Base-by-base conservation (phyloP, 2,888 invertebrate genomes). In the Nebria salina region DNA sequence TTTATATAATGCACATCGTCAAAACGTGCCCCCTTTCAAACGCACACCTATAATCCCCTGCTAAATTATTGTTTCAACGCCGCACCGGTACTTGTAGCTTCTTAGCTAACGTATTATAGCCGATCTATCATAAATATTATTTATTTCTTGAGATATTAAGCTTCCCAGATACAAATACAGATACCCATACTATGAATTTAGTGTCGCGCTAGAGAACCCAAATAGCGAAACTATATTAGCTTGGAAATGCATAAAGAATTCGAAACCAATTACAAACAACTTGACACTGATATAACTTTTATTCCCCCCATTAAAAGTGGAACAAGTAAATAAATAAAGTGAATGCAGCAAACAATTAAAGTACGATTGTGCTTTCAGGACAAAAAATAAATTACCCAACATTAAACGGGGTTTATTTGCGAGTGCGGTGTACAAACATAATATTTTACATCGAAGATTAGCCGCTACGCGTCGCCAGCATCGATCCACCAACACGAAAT, bases 391-490 rank as follows among this genome's bases (percentile, higher is more conserved):
- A 79, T 79, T 75, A 68, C 68, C 68, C 34, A 26, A 79, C 79
- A 79, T 79, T 66, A 79, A 79, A 66, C 75, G 79, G 54, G 54
- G 79, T 79, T 79, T 79, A 79, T 79, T 79, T 79, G 75, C 73
- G 74, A 65, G 79, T 75, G 75, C 75, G 75, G 54, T 54, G 79
- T 79, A 79, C 79, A 79, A 79, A 79, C 79, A 79, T 79, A 79
- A 79, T 79, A 79, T 79, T 79, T 79, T 79, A 79, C 79, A 79
- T 79, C 79, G 74, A 42, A 79, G 79, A 79, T 79, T 79, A 79
- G 79, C 76, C 65, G 65, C 76, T 34, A 9, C 76, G 65, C 72
- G 73, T 65, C 73, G 78, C 65, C 73, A 72, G 64, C 64, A 78
- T 78, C 78, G 78, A 78, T 78, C 73, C 65, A 65, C 41, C 64